A percentile compares a stretch with the other conserved stretches of the same genome.
These are phyloP conservation scores for Phenganax subtilis DNA, from an alignment of 92 coral and sea anemone genomes.

Conservation along the genomic window DNA sequence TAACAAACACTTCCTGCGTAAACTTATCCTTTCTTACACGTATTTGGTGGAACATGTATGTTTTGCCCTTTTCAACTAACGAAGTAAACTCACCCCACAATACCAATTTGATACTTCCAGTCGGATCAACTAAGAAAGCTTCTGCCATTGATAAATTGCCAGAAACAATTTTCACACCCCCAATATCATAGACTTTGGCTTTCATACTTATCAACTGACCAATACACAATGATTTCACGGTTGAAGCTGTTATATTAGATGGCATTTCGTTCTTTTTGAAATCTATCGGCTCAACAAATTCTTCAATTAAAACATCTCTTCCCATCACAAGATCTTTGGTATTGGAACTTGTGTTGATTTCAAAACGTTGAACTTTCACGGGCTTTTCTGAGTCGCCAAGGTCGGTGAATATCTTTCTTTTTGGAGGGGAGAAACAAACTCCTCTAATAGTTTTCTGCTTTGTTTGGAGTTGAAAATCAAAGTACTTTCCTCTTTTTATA, in stretches of 20 bases:
- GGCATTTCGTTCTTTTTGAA: slow-evolving; percentile 38
- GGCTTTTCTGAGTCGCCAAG: slow-evolving; percentile 4
- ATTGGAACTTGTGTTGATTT: slow-evolving; percentile 25
- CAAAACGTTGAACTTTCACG: slow-evolving; percentile 31
- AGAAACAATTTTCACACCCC: slow-evolving; percentile 18
- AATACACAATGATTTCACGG: slow-evolving; percentile 26
- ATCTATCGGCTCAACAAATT: not conserved
- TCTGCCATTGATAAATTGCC: slow-evolving; percentile 21
- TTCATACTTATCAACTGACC: slow-evolving; percentile 53
- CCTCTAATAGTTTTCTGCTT: slow-evolving; percentile 30
- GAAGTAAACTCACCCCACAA: slow-evolving; percentile 26
- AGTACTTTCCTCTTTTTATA: slow-evolving; percentile 20
- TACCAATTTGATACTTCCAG: slow-evolving; percentile 24
- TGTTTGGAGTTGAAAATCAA: slow-evolving; percentile 38
- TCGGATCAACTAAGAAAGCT: slow-evolving; percentile 42
- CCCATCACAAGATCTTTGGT: slow-evolving; percentile 23
- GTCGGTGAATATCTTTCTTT: slow-evolving; percentile 29
- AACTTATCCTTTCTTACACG: slow-evolving; percentile 45
- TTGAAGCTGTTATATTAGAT: slow-evolving; percentile 27
- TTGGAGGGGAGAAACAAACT: slow-evolving; percentile 21
- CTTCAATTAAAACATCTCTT: slow-evolving; percentile 35
- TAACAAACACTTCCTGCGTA: slow-evolving; percentile 44
- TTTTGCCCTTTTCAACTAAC: slow-evolving; percentile 34
- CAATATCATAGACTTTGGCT: slow-evolving; percentile 40
- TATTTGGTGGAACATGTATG: slow-evolving; percentile 49